Evolutionary conservation across 35 echinoderm and acorn worm genomes (phyloP).

Genomic region (Anneissia japonica): DNA sequence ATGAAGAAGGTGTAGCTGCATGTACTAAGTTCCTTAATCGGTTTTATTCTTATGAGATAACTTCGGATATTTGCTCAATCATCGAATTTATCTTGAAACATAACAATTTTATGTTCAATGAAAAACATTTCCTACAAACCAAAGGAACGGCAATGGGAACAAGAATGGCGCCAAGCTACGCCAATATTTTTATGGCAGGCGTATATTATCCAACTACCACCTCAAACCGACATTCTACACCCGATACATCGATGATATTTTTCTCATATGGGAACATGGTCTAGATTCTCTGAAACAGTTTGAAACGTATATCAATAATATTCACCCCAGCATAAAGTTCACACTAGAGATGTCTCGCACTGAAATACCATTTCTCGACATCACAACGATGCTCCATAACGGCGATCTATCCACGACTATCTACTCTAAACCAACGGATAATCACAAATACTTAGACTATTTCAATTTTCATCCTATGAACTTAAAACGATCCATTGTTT

Average conservation of each 20-base stretch:
- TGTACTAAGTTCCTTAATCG: neutral
- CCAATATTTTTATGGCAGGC: constrained; percentile 35
- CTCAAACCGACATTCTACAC: constrained; percentile 6
- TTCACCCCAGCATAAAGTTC: constrained; percentile 35
- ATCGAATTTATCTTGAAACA: constrained; percentile 9
- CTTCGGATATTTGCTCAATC: neutral
- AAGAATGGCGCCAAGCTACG: constrained; percentile 11
- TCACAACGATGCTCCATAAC: neutral
- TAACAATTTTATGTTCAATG: constrained; percentile 17
- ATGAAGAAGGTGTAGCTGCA: neutral
- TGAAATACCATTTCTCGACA: constrained; percentile 15
- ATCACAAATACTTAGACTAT: too few relatives aligned
- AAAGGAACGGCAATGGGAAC: constrained; percentile 34
- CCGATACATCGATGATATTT: constrained; percentile 46
- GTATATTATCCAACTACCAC: neutral
- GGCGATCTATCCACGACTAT: neutral
- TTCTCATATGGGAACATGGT: constrained; percentile 20
- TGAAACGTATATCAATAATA: neutral
- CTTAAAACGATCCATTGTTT: too few relatives aligned
- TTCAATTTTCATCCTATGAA: too few relatives aligned
- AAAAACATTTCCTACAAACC: neutral
- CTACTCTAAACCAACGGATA: constrained; percentile 31
- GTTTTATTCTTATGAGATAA: constrained; percentile 13
- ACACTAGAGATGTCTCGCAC: constrained; percentile 8
- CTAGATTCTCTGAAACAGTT: constrained; percentile 8